A percentile compares a stretch with the other conserved stretches of the same genome.
Evolutionary conservation across 2,797 vertebrate species (phyloP).

Genomic region (Lutjanus campechanus): DNA sequence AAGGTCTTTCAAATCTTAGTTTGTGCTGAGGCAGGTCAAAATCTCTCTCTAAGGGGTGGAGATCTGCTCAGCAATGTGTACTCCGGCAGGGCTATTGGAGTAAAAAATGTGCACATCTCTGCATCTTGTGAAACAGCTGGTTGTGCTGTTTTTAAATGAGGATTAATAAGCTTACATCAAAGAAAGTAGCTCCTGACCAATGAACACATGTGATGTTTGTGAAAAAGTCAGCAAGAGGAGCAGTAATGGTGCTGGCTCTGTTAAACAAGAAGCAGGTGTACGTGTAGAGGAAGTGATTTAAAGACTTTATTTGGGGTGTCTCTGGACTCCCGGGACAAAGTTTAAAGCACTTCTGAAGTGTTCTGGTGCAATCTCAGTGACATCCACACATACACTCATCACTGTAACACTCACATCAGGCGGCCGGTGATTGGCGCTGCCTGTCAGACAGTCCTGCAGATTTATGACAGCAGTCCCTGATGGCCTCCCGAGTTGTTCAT

Average conservation of each 20-base stretch:
- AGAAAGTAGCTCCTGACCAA: constrained; percentile 22
- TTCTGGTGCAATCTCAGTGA: constrained; percentile 9
- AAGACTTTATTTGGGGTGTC: background rate
- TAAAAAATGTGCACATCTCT: constrained; percentile 55
- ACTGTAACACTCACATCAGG: constrained; percentile 40
- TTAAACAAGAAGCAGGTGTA: background rate
- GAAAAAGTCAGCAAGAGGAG: constrained; percentile 1
- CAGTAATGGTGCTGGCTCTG: background rate
- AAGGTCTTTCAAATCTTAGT: constrained; percentile 16
- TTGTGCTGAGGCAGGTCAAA: constrained; percentile 60
- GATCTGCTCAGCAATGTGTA: constrained; percentile 25
- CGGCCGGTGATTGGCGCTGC: constrained; percentile 59
- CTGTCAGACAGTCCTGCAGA: constrained; percentile 53
- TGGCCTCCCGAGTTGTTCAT: constrained; percentile 49
- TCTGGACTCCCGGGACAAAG: background rate
- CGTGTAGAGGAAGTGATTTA: background rate
- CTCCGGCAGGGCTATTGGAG: constrained; percentile 1
- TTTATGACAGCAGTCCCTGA: constrained; percentile 37
- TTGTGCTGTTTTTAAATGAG: constrained; percentile 62
- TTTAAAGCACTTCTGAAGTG: background rate
- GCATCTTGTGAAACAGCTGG: constrained; percentile 67
- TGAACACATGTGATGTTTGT: constrained; percentile 10
- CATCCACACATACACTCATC: constrained; percentile 2
- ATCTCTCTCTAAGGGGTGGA: constrained; percentile 36
- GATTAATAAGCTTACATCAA: constrained; percentile 57